These are phyloP conservation scores for Chaetodon trifasciatus DNA, from an alignment of 2,797 vertebrate genomes.

Conservation along the genomic window DNA sequence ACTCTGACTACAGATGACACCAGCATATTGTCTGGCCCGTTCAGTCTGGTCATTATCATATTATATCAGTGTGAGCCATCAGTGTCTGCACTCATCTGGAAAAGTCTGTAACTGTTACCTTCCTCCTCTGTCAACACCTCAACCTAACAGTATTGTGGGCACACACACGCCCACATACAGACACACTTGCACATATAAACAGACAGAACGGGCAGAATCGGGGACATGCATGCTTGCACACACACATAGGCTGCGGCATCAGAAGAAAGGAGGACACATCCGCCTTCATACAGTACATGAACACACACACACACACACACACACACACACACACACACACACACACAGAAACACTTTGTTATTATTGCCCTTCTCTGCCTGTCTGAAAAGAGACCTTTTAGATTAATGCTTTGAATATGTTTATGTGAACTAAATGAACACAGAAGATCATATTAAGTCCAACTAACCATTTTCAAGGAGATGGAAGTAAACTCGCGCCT, in stretches of 20 bases:
- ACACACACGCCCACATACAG: slow-evolving; percentile 18
- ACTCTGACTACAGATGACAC: slow-evolving; percentile 6
- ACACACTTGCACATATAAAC: slow-evolving; percentile 22
- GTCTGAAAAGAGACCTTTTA: neutral
- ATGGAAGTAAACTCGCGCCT: neutral
- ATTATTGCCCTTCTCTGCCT: neutral
- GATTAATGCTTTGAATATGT: neutral
- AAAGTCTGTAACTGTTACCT: slow-evolving; percentile 72
- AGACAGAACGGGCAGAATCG: slow-evolving; percentile 24
- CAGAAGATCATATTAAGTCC: neutral
- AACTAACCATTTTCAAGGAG: neutral
- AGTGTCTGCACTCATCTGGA: slow-evolving; percentile 65
- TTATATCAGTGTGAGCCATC: slow-evolving; percentile 69
- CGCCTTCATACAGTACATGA: slow-evolving; percentile 6
- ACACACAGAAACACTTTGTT: neutral
- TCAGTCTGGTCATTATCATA: slow-evolving; percentile 48
- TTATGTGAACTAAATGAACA: slow-evolving; percentile 1
- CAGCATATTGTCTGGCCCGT: slow-evolving; percentile 6
- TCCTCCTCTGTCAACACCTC: slow-evolving; percentile 74
- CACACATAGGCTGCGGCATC: slow-evolving; percentile 33
- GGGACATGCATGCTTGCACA: slow-evolving; percentile 63
- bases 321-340: neutral
- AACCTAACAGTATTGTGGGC: slow-evolving; percentile 44
- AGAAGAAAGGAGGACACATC: slow-evolving; percentile 41
- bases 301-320: slow-evolving; percentile 1